phyloP scores from a whole-genome alignment of 2,888 invertebrate genomes.

The Disparrhopalites patrizii region DNA sequence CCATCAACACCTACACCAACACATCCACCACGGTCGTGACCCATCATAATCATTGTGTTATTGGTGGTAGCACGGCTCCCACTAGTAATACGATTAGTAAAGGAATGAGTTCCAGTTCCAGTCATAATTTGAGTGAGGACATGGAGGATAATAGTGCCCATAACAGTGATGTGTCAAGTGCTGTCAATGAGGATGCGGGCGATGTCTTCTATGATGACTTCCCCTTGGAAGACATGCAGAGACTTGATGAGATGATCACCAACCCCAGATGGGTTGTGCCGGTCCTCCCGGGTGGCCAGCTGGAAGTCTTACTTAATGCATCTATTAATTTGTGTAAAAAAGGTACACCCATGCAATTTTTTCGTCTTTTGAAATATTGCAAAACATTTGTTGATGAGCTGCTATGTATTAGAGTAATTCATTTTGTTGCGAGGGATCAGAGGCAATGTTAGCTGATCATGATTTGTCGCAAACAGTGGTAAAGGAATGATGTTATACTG shows the following conservation, averaged over 20 bases:
- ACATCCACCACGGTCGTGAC: background rate
- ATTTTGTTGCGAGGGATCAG: no score
- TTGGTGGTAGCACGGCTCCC: no score
- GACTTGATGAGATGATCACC: constrained; percentile 93
- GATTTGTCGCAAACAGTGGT: no score
- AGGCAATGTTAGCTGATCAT: no score
- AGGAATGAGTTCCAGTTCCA: background rate
- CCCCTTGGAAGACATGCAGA: constrained; percentile 79
- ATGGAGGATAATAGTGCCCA: constrained; percentile 26
- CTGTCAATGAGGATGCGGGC: constrained; percentile 24
- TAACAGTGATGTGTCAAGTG: constrained; percentile 17
- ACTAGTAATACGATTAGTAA: no score
- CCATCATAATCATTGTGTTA: background rate
- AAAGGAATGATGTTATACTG: no score
- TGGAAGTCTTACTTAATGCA: constrained; percentile 84
- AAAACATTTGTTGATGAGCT: no score
- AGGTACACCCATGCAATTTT: no score
- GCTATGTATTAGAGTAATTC: no score
- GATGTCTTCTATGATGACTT: constrained; percentile 54
- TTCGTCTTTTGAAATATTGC: no score
- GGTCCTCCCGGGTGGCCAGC: constrained; percentile 91
- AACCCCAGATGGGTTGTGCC: constrained; percentile 96
- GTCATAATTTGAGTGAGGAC: constrained; percentile 19
- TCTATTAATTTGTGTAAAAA: constrained; percentile 80
- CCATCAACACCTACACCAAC: no score